phyloP scores from a whole-genome alignment of 2,888 invertebrate genomes.

The Podabrus alpinus region DNA sequence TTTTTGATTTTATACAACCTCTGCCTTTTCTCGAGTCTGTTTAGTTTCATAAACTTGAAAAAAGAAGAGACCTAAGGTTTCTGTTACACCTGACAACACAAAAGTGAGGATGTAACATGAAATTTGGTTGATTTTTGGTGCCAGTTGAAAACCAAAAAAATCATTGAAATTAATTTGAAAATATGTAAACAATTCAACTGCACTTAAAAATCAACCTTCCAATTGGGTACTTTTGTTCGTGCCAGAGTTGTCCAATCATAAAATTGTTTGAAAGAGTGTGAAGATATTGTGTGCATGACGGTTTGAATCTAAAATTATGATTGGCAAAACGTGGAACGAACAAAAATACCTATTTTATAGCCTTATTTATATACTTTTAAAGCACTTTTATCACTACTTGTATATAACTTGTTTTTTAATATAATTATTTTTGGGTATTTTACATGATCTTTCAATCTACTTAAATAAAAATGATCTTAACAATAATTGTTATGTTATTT shows the following conservation, averaged over 20 bases:
- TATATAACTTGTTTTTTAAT: neutral
- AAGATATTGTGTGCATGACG: no score
- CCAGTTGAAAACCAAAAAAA: neutral
- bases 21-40: neutral
- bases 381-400: neutral
- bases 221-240: neutral
- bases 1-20: neutral
- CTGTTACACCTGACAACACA: neutral
- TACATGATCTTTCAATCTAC: neutral
- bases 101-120: neutral
- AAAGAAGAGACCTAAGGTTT: neutral
- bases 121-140: neutral
- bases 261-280: no score
- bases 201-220: neutral
- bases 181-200: neutral
- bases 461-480: neutral
- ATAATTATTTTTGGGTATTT: neutral
- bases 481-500: neutral
- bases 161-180: neutral
- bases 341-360: neutral
- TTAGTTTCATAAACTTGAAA: neutral
- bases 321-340: neutral
- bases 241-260: neutral
- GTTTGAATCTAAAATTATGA: neutral
- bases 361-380: neutral